phyloP scores from a whole-genome alignment of 1,140 invertebrate species.

The Hyphantria cunea region DNA sequence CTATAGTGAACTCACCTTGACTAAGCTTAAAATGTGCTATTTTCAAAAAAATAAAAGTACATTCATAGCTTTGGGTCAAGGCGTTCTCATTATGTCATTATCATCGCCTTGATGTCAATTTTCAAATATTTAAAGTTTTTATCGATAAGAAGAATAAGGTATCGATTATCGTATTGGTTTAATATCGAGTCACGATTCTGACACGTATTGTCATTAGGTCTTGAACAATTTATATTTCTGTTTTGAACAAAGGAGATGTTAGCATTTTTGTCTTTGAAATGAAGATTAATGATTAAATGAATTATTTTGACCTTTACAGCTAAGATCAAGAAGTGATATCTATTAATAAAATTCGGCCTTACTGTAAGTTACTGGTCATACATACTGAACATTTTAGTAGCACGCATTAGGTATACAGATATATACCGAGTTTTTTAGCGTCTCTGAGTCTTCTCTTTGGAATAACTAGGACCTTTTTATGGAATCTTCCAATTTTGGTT shows the following conservation, averaged over 20 bases:
- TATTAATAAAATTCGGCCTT: too few relatives aligned
- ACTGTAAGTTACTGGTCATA: too few relatives aligned
- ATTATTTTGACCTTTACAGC: neutral
- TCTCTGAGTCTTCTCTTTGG: too few relatives aligned
- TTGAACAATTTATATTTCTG: neutral
- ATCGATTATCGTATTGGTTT: constrained; percentile 26
- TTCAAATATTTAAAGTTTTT: constrained; percentile 27
- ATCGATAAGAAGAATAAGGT: constrained; percentile 22
- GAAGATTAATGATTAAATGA: too few relatives aligned
- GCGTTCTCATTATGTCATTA: constrained; percentile 19
- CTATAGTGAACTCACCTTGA: constrained; percentile 11
- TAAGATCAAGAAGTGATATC: too few relatives aligned
- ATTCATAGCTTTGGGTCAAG: constrained; percentile 17
- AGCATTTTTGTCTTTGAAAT: too few relatives aligned
- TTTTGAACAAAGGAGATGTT: too few relatives aligned
- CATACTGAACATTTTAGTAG: too few relatives aligned
- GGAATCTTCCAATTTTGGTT: too few relatives aligned
- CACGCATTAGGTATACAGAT: too few relatives aligned
- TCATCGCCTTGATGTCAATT: constrained; percentile 28
- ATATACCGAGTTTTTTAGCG: too few relatives aligned
- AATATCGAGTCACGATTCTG: constrained; percentile 26
- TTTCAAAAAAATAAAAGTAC: constrained; percentile 8
- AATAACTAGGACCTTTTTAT: too few relatives aligned
- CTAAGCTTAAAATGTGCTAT: constrained; percentile 12
- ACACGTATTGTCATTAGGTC: constrained; percentile 19